Evolutionary conservation across 1,140 invertebrate genomes (phyloP).

Genomic region (Aphelinus certus): DNA sequence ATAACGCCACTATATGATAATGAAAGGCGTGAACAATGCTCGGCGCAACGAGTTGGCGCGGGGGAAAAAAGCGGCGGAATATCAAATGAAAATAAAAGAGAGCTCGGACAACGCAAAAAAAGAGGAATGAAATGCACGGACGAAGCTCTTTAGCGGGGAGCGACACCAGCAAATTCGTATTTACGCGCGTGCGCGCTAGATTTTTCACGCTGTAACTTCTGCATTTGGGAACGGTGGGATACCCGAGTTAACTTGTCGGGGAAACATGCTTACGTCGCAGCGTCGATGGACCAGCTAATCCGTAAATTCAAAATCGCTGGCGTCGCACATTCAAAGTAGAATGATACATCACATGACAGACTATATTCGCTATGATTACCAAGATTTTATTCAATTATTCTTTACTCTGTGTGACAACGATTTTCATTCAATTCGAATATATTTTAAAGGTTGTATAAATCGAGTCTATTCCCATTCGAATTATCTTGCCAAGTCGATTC

Average conservation of each 20-base stretch:
- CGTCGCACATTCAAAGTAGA: conserved; percentile 27
- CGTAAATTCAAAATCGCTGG: conserved; percentile 7
- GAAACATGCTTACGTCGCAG: conserved; percentile 19
- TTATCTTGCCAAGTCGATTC: too few relatives aligned
- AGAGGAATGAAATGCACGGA: not conserved
- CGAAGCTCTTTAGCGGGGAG: not conserved
- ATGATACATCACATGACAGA: conserved; percentile 3
- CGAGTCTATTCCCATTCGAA: too few relatives aligned
- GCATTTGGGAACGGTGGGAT: not conserved
- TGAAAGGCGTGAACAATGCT: conserved; percentile 9
- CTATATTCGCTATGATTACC: too few relatives aligned
- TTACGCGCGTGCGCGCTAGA: conserved; percentile 6
- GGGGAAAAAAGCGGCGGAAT: not conserved
- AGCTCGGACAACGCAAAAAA: not conserved
- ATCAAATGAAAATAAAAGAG: conserved; percentile 9
- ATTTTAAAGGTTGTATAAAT: too few relatives aligned
- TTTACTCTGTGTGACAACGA: too few relatives aligned
- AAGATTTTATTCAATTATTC: too few relatives aligned
- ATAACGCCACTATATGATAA: conserved; percentile 3
- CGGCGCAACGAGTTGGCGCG: not conserved
- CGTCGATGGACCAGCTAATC: conserved; percentile 12
- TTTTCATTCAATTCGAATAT: too few relatives aligned
- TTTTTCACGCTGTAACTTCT: conserved; percentile 18
- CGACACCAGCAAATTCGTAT: conserved; percentile 11
- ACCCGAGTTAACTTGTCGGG: conserved; percentile 8